Evolutionary conservation across 2,888 invertebrate species (phyloP).

Genomic region (Geotrupes spiniger): DNA sequence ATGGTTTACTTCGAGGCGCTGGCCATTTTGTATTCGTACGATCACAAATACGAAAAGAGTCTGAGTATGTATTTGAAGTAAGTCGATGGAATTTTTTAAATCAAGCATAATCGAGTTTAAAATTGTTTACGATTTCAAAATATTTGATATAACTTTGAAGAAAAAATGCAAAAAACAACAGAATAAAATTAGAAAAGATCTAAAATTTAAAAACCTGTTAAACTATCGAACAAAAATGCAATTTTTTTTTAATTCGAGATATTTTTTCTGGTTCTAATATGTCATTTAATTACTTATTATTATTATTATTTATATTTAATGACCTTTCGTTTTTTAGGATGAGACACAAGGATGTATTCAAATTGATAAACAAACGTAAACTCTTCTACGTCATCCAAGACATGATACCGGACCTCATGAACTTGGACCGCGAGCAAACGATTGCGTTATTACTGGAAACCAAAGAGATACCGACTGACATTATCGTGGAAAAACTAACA

Average conservation of each 20-base stretch:
- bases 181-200: too few relatives aligned
- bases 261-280: background rate
- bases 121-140: background rate
- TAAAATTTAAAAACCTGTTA: too few relatives aligned
- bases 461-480: constrained; percentile 68
- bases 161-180: too few relatives aligned
- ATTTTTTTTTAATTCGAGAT: too few relatives aligned
- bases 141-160: too few relatives aligned
- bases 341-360: constrained; percentile 87
- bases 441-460: constrained; percentile 79
- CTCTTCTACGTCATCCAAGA: constrained; percentile 81
- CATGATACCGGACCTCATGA: constrained; percentile 86
- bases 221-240: too few relatives aligned
- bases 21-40: constrained; percentile 84
- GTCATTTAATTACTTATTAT: too few relatives aligned
- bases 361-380: constrained; percentile 78
- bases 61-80: constrained; percentile 84
- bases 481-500: constrained; percentile 76
- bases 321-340: constrained; percentile 51
- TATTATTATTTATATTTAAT: constrained; percentile 3
- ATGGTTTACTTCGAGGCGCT: constrained; percentile 79
- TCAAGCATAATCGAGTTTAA: background rate
- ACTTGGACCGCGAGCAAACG: constrained; percentile 78
- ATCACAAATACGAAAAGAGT: constrained; percentile 87
- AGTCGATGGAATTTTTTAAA: too few relatives aligned